Evolutionary conservation across 2,797 vertebrate species (phyloP).

Genomic region (Anolis apletophallus): DNA sequence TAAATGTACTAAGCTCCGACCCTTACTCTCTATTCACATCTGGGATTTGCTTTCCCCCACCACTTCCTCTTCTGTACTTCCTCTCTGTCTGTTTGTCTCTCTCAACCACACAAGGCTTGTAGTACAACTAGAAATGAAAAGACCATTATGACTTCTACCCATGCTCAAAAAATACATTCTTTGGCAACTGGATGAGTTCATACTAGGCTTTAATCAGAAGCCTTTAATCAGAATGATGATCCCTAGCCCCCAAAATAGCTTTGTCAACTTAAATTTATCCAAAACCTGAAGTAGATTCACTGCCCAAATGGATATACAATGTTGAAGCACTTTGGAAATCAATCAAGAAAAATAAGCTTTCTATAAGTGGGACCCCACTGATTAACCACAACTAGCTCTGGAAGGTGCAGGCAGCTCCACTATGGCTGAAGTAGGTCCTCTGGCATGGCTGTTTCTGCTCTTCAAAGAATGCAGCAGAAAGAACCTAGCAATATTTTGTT

Average conservation of each 20-base stretch:
- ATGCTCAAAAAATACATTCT: not conserved
- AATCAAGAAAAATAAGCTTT: not conserved
- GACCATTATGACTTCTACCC: not conserved
- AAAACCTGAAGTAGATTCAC: too few species aligned
- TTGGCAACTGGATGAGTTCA: too few species aligned
- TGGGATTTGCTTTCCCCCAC: not conserved
- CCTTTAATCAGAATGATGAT: too few species aligned
- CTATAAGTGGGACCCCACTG: not conserved
- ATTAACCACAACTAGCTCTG: not conserved
- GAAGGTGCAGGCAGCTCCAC: not conserved
- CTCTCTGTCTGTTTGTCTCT: not conserved
- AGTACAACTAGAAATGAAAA: not conserved
- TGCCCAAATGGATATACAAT: too few species aligned
- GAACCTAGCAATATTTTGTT: not conserved
- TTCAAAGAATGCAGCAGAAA: not conserved
- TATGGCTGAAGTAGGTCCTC: not conserved
- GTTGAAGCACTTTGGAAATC: not conserved
- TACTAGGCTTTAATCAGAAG: too few species aligned
- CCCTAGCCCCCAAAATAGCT: too few species aligned
- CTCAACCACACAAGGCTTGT: not conserved
- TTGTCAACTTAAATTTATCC: too few species aligned
- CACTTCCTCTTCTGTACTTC: not conserved
- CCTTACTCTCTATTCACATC: not conserved
- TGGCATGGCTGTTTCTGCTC: not conserved
- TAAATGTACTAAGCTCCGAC: not conserved